Percentiles rank a stretch among this genome's conserved stretches.
Conservation (phyloP, 2,797 vertebrate genomes). For the Selene dorsalis region DNA sequence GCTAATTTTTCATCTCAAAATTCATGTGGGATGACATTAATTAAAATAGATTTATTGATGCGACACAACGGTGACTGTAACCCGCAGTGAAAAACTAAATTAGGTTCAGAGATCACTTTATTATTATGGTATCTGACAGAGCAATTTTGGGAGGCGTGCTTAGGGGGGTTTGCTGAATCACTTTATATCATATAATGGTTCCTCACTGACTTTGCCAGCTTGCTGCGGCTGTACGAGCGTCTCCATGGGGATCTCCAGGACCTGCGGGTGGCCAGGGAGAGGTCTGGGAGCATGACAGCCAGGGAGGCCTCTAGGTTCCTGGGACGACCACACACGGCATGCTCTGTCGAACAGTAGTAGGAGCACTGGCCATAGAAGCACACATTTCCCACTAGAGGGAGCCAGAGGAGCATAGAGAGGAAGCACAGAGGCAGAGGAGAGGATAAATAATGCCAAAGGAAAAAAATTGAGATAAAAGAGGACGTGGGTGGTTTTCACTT, state of each 20-base stretch:
- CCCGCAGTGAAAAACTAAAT: not conserved
- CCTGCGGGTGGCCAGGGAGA: constrained; percentile 81
- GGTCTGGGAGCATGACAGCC: constrained; percentile 88
- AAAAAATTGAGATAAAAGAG: constrained; percentile 7
- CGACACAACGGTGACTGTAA: not conserved
- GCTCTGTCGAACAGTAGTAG: constrained; percentile 92
- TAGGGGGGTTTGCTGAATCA: not conserved
- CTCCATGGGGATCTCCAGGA: constrained; percentile 92
- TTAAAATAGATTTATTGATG: not conserved
- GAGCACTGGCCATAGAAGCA: constrained; percentile 92
- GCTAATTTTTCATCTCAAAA: not conserved
- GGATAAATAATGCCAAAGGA: not conserved
- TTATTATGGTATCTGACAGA: not conserved
- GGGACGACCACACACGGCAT: constrained; percentile 88
- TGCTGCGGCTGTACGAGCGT: constrained; percentile 91
- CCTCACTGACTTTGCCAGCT: constrained; percentile 86
- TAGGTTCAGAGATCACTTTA: not conserved
- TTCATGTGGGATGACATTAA: not conserved
- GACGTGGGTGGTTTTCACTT: not conserved
- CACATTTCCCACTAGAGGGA: constrained; percentile 85
- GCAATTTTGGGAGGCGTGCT: not conserved
- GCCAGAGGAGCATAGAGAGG: constrained; percentile 40
- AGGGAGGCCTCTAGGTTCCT: constrained; percentile 87
- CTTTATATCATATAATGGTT: not conserved
- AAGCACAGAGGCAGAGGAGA: not conserved